Conservation (phyloP, 2,888 invertebrate species). For the Eupithecia tripunctaria region DNA sequence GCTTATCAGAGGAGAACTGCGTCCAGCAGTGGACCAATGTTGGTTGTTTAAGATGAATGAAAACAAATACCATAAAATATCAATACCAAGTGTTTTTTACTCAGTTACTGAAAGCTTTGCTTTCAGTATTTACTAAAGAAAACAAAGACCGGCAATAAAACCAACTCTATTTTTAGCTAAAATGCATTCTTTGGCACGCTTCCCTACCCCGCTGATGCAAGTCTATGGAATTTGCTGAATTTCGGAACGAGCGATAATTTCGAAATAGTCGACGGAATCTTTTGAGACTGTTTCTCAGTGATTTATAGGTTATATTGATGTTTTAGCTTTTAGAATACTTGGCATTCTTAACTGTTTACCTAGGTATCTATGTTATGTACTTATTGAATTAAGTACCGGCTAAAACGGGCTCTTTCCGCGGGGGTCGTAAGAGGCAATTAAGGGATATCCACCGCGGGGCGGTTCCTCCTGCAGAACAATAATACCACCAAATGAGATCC, state of each 20-base stretch:
- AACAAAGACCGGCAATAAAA: slow-evolving; percentile 38
- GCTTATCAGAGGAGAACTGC: no score
- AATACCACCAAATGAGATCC: no score
- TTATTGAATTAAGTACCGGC: no score
- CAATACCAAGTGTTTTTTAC: not conserved
- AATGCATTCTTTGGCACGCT: slow-evolving; percentile 55
- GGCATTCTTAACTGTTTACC: not conserved
- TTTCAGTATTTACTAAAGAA: slow-evolving; percentile 12
- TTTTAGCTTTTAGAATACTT: not conserved
- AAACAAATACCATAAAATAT: not conserved
- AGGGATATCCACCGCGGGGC: no score
- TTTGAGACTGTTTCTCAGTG: not conserved
- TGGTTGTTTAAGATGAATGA: no score
- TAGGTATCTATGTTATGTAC: no score
- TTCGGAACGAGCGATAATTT: slow-evolving; percentile 9
- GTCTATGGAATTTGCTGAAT: slow-evolving; percentile 37
- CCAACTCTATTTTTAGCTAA: slow-evolving; percentile 38
- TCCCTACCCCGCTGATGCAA: slow-evolving; percentile 40
- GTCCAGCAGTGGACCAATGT: no score
- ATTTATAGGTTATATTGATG: not conserved
- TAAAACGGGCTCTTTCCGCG: no score
- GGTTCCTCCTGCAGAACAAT: no score
- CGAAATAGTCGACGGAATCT: not conserved
- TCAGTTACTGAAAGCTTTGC: slow-evolving; percentile 5
- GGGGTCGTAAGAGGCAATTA: no score